phyloP scores from a whole-genome alignment of 1,140 invertebrate species.

The Tetramorium parvispinum region DNA sequence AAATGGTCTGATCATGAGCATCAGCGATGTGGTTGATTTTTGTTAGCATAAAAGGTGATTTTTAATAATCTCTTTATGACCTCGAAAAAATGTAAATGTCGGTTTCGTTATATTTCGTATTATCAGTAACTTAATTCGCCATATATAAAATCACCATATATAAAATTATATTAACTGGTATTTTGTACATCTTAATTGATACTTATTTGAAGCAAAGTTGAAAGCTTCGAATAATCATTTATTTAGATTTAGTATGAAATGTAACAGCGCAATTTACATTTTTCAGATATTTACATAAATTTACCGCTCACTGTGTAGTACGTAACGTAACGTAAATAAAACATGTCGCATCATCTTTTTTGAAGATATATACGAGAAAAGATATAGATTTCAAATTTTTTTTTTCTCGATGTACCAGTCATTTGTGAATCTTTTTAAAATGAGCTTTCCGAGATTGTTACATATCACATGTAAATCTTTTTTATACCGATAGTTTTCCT shows the following conservation, averaged over 20 bases:
- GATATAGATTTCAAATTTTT: not conserved
- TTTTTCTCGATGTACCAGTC: not conserved
- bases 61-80: conserved; percentile 78
- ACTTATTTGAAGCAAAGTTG: too few relatives aligned
- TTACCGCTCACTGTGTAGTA: not conserved
- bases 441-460: not conserved
- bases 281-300: not conserved
- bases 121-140: not conserved
- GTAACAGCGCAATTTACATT: not conserved
- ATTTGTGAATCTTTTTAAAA: not conserved
- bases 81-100: conserved; percentile 44
- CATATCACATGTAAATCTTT: not conserved
- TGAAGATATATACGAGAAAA: not conserved
- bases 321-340: too few relatives aligned
- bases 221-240: too few relatives aligned
- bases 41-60: conserved; percentile 77
- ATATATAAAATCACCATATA: too few relatives aligned
- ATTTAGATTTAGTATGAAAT: too few relatives aligned
- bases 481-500: not conserved
- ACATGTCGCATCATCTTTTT: not conserved
- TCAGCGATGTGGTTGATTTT: conserved; percentile 63
- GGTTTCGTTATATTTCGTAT: not conserved
- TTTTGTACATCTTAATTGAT: too few relatives aligned
- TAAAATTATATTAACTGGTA: too few relatives aligned
- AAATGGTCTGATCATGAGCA: conserved; percentile 75